Evolutionary conservation across 2,113 vertebrate species (phyloP).

Genomic region (Brevimyrus niger): DNA sequence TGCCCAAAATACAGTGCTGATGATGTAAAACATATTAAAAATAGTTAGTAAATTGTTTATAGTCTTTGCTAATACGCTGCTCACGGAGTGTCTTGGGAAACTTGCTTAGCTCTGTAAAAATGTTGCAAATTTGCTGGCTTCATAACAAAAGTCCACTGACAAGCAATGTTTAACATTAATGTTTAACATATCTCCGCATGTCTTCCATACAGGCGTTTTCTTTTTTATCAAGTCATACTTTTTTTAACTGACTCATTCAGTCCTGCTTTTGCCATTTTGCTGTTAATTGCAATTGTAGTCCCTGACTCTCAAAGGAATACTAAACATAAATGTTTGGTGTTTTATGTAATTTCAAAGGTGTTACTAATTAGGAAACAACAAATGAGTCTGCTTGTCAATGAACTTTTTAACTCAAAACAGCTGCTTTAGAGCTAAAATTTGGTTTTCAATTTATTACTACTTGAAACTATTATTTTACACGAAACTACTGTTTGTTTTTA

Average conservation of each 20-base stretch:
- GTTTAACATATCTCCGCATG: too few species aligned
- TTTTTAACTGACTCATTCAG: background rate
- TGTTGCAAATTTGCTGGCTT: background rate
- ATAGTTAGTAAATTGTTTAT: background rate
- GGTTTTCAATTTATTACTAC: background rate
- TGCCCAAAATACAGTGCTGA: background rate
- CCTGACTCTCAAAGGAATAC: background rate
- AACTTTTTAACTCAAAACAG: background rate
- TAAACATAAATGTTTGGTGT: background rate
- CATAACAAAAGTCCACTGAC: background rate
- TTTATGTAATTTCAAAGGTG: background rate
- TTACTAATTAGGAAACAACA: background rate
- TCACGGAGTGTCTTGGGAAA: background rate
- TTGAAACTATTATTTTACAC: background rate
- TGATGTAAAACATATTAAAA: slow-evolving; percentile 5
- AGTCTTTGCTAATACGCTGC: background rate
- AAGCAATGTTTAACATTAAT: background rate
- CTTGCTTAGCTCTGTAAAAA: background rate
- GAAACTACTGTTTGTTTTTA: background rate
- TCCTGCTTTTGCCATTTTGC: background rate
- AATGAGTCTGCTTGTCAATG: background rate
- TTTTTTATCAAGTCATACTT: background rate
- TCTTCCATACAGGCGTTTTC: background rate
- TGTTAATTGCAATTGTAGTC: background rate
- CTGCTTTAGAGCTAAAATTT: background rate